Conservation (phyloP, 1,140 invertebrate genomes). For the Onthophagus taurus region DNA sequence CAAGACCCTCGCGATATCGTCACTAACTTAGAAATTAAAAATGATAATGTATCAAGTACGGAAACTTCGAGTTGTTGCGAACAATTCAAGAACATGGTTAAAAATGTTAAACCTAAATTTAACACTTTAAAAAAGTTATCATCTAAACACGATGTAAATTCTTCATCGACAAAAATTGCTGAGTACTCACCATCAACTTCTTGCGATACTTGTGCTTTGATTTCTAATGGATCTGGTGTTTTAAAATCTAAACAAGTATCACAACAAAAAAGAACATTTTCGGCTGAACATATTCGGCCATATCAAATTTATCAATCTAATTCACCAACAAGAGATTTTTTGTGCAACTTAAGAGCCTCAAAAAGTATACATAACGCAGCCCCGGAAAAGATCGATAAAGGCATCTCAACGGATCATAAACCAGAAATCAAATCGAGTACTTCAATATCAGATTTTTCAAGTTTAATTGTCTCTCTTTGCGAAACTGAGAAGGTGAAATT, state of each 20-base stretch:
- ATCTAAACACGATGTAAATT: background rate
- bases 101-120: conserved; percentile 6
- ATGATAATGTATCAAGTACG: background rate
- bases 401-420: background rate
- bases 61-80: conserved; percentile 4
- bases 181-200: background rate
- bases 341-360: no score
- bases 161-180: background rate
- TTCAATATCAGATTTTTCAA: conserved; percentile 6
- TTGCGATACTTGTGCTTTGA: no score
- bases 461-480: background rate
- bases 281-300: no score
- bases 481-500: background rate
- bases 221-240: no score
- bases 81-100: conserved; percentile 9
- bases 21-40: background rate
- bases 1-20: no score
- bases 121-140: conserved; percentile 1
- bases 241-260: no score
- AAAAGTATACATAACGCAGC: no score
- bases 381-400: no score
- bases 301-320: no score
- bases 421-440: conserved; percentile 4
- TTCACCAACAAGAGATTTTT: no score
- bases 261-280: no score